Evolutionary conservation across 2,888 invertebrate species (phyloP), one percentile per base, ranked within the genome.

Genomic region (Eurois occulta): DNA sequence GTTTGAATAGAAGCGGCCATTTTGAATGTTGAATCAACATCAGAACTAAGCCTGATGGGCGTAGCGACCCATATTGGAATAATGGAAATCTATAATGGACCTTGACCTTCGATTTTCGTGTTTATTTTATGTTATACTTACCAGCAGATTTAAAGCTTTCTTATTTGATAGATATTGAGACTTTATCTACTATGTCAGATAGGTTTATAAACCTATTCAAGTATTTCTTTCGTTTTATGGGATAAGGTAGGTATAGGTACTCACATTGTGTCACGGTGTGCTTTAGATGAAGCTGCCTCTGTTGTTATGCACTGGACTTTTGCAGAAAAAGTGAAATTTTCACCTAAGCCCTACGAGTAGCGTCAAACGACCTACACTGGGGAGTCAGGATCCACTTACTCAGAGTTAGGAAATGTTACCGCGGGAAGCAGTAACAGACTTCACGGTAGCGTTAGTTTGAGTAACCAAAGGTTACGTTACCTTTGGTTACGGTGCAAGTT

Each of bases 11-110:
- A 62, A 48, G 35, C 65, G 18, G 62, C 58, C 78, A 67, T 86
- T 13, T 78, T 78, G 83, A 78, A 64, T 86, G 18, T 78, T 78
- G 83, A 78, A 64, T 78, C 82, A 83, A 86, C 55, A 72, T 65
- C 58, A 35, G 16, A 43, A 52, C 38, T 66, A 70, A 84, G 72
- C 72, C 46, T 28, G n/a, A 48, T 72, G 68, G 68, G 66, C 74
- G 72, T 67, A 69, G 84, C 74, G 75, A 84, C 78, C 67, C 75
- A 10, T 58, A 52, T 60, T 62, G 67, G 28, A 64, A 64, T 74
- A 82, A 58, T 82, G 32, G 13, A 70, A 76, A 73, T 78, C 28
- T 76, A 38, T 66, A 62, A 46, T 46, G 43, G 35, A 75, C 75
- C 75, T 83, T 84, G 84, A 18, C 83, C 83, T 83, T 83, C 11